Evolutionary conservation across 1,140 invertebrate species (phyloP).

Genomic region (Radopholus similis): DNA sequence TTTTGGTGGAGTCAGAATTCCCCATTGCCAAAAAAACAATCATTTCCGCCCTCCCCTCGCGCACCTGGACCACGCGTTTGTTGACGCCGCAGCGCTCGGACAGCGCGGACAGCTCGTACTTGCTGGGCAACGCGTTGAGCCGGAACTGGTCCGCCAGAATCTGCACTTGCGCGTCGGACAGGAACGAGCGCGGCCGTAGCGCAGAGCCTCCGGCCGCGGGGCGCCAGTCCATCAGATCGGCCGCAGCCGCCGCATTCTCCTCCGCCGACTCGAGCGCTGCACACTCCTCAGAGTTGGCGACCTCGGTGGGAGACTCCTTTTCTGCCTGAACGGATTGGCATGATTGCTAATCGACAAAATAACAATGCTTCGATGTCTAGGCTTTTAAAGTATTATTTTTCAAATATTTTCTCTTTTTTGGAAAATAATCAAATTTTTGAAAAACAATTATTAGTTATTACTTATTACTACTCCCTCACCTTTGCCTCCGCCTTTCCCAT

Average conservation of each 20-base stretch:
- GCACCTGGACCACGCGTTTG: conserved; percentile 79
- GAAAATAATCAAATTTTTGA: too few relatives aligned
- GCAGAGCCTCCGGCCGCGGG: conserved; percentile 21
- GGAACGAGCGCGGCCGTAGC: conserved; percentile 78
- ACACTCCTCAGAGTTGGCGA: too few relatives aligned
- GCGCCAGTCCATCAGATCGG: conserved; percentile 25
- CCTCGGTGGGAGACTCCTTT: too few relatives aligned
- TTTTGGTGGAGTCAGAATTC: too few relatives aligned
- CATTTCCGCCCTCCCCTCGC: not conserved
- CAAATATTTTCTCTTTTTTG: too few relatives aligned
- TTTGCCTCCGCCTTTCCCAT: not conserved
- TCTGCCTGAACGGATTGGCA: too few relatives aligned
- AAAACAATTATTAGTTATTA: too few relatives aligned
- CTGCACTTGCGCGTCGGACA: conserved; percentile 84
- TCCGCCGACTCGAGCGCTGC: not conserved
- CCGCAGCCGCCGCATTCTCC: not conserved
- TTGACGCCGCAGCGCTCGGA: conserved; percentile 82
- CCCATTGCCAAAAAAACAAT: too few relatives aligned
- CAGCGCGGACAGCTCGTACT: conserved; percentile 83
- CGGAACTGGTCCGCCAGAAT: conserved; percentile 82
- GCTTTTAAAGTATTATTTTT: too few relatives aligned
- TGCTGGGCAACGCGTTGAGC: conserved; percentile 82
- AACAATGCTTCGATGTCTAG: too few relatives aligned
- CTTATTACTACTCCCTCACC: not conserved
- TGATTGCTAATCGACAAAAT: too few relatives aligned